Conservation (phyloP, 2,113 vertebrate genomes). For the Halcyon senegalensis region DNA sequence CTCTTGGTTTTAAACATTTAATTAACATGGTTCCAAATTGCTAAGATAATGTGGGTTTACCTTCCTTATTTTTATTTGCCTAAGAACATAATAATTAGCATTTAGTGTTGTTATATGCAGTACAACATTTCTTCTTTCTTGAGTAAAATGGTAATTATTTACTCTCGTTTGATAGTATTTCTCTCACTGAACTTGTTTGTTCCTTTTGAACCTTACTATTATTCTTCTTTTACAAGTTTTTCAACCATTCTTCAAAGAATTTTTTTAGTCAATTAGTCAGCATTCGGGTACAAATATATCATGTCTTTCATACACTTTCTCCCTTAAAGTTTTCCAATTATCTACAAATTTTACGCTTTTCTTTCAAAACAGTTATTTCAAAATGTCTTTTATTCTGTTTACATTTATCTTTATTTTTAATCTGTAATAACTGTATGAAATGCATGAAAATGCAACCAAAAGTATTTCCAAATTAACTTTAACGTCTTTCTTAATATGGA, state of each 20-base stretch:
- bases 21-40: not conserved
- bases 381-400: not conserved
- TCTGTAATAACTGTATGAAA: not conserved
- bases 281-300: not conserved
- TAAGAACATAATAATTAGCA: not conserved
- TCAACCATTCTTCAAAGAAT: not conserved
- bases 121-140: not conserved
- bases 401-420: not conserved
- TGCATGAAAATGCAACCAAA: not conserved
- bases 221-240: not conserved
- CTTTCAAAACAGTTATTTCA: not conserved
- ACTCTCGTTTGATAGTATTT: not conserved
- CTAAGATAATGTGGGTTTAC: not conserved
- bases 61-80: not conserved
- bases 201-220: not conserved
- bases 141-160: not conserved
- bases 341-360: not conserved
- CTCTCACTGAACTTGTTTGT: not conserved
- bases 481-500: not conserved
- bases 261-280: not conserved
- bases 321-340: slow-evolving; percentile 4
- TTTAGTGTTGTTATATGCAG: not conserved
- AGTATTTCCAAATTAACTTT: not conserved
- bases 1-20: not conserved
- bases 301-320: not conserved